Base-by-base conservation (phyloP, 2,888 invertebrate genomes). In the Oscheius sp. region DNA sequence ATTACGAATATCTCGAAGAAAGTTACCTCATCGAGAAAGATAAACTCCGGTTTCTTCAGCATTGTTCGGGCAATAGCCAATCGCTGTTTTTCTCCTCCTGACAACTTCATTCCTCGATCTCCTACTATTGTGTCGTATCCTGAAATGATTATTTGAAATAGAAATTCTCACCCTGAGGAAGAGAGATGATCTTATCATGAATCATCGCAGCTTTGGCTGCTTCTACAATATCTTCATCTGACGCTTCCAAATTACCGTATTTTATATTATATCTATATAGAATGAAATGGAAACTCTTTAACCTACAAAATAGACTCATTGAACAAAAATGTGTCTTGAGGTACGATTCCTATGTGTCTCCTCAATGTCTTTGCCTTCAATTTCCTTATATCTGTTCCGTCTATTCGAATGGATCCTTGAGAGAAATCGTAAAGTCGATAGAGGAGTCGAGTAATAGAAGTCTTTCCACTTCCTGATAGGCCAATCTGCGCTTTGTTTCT, bases 51-150 rank as follows among this genome's bases (percentile, higher is more conserved):
- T 2, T 93, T 90, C 87, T 97, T 97, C 26, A 98, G 89, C 28
- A 98, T 90, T 0, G 96, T 96, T 73, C 97, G 89, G 0, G 97
- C 97, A 74, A 97, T 97, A 0, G 96, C 96, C 67, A 97, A 94
- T 76, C 96, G 90, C 87, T 98, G 97, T 85, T 98, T 97, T 87
- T 97, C 97, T 1, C 97, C 97, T 1, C 97, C 97, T 86, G 95
- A 95, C 70, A 97, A 89, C 74, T 95, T 91, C 68, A 98, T 88
- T 4, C 97, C 97, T 85, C 97, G 89, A 88, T 97, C 97, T 4
- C 97, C 97, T 22, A 97, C 88, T 67, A 87, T 71, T n/a, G 88
- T 88, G 2, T 87, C 86, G 79, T 88, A 88, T 62, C 86, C 88
- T 87, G 77, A 36, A 65, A 6, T 44, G 4, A n/a, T 6, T 0